Conservation (phyloP, 2,888 invertebrate species). For the Dysmachus trigonus region DNA sequence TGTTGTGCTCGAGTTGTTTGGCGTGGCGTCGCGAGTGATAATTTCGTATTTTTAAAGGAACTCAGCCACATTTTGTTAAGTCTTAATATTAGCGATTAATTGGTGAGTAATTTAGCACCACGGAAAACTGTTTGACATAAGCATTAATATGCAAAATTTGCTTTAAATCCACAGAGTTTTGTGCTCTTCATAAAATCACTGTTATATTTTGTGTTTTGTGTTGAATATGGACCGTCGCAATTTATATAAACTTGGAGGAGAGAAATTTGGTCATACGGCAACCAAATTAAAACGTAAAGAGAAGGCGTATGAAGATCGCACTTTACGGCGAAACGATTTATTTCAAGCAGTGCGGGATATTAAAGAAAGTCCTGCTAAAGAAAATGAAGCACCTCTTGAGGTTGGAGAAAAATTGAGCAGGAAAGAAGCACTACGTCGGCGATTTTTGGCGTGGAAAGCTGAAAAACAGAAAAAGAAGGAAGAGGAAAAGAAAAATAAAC, state of each 20-base stretch:
- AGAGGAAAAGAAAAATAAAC: background rate
- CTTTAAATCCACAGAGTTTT: background rate
- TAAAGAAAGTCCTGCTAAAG: background rate
- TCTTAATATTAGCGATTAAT: background rate
- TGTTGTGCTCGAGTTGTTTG: background rate
- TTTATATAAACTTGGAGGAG: background rate
- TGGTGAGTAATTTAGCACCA: background rate
- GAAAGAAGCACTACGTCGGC: background rate
- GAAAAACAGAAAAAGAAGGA: background rate
- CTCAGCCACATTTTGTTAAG: background rate
- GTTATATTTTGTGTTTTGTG: background rate
- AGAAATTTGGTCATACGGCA: background rate
- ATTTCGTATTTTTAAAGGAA: background rate
- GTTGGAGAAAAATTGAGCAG: background rate
- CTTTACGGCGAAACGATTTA: background rate
- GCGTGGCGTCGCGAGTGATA: background rate
- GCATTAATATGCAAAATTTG: background rate
- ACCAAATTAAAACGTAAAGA: background rate
- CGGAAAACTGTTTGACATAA: background rate
- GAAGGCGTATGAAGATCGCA: background rate
- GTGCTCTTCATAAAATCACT: background rate
- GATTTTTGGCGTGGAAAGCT: background rate
- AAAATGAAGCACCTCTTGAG: background rate
- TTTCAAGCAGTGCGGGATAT: background rate
- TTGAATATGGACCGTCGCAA: background rate